Conservation (phyloP, 2,113 vertebrate species). For the Mormoops blainvillei region DNA sequence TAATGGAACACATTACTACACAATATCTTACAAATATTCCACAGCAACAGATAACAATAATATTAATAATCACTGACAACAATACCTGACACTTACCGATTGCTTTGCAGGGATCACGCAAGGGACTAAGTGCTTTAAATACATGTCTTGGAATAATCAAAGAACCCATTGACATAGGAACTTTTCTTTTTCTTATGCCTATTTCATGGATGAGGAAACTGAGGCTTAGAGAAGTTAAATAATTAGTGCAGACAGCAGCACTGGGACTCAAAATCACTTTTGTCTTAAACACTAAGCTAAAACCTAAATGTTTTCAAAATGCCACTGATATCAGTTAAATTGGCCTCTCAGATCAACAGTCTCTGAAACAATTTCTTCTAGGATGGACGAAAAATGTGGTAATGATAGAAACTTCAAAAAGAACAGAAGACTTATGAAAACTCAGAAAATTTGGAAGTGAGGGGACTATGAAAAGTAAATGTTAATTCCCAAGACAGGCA, state of each 20-base stretch:
- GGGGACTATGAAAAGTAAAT: background rate
- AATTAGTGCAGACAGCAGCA: background rate
- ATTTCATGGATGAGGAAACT: background rate
- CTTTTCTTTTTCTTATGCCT: background rate
- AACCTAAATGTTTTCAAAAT: background rate
- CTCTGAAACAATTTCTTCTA: background rate
- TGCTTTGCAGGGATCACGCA: background rate
- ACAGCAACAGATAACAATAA: background rate
- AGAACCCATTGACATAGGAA: background rate
- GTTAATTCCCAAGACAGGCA: background rate
- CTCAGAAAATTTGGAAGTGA: background rate
- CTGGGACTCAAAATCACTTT: background rate
- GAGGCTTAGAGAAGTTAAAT: background rate
- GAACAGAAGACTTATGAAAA: background rate
- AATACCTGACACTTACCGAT: background rate
- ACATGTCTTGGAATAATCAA: background rate
- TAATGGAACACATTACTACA: background rate
- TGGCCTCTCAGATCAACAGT: background rate
- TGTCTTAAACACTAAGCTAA: conserved; percentile 24
- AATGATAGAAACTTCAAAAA: background rate
- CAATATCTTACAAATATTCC: background rate
- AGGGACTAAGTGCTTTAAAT: background rate
- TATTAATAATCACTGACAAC: background rate
- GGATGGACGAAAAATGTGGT: background rate
- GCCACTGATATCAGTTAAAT: background rate